Percentiles rank a stretch among this genome's conserved stretches.
Conservation (phyloP, 2,888 invertebrate species). For the Drosophila pseudotalamancana region DNA sequence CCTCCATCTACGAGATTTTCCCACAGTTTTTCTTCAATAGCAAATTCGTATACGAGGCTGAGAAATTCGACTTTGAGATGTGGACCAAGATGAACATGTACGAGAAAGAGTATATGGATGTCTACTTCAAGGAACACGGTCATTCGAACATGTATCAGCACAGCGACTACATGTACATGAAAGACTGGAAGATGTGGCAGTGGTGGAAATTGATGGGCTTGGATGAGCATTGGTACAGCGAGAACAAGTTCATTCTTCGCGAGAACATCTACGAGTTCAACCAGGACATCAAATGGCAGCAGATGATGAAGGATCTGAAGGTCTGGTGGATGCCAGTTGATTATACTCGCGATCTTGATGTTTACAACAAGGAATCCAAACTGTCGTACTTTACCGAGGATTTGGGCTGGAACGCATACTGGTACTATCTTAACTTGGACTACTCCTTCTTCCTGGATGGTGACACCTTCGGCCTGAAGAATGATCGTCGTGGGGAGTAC, state of each 20-base stretch:
- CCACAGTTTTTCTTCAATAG: conserved; percentile 90
- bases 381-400: conserved; percentile 91
- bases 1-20: conserved; percentile 89
- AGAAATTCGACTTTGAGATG: conserved; percentile 85
- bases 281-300: conserved; percentile 67
- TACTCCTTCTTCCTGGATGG: conserved; percentile 88
- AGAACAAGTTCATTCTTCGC: conserved; percentile 70
- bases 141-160: conserved; percentile 47
- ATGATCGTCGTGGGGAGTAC: conserved; percentile 87
- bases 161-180: conserved; percentile 70
- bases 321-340: conserved; percentile 85
- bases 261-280: conserved; percentile 72
- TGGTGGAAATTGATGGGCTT: conserved; percentile 82
- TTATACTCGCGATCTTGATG: conserved; percentile 85
- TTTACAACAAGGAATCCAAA: conserved; percentile 86
- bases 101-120: conserved; percentile 76
- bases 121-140: conserved; percentile 62
- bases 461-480: conserved; percentile 85
- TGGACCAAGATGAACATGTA: conserved; percentile 84
- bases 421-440: conserved; percentile 87
- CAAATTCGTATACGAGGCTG: conserved; percentile 88
- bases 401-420: conserved; percentile 87
- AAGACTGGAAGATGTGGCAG: conserved; percentile 81
- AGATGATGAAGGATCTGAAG: conserved; percentile 67
- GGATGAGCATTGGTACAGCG: conserved; percentile 72